Evolutionary conservation across 2,888 invertebrate genomes (phyloP).

Genomic region (Rhopalosiphum nymphaeae): DNA sequence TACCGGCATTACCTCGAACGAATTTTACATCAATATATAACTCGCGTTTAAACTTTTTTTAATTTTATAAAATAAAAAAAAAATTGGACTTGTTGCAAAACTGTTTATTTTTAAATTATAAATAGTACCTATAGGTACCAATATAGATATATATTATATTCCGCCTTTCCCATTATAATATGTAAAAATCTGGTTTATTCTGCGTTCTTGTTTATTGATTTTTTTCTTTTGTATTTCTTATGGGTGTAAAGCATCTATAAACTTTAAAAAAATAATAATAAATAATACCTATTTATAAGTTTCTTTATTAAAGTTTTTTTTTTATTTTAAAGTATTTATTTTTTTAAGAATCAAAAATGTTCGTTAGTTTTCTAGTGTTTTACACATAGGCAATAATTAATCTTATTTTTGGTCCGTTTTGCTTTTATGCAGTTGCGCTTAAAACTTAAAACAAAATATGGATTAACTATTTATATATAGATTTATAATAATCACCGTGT

Average conservation of each 20-base stretch:
- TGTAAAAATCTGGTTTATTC: neutral
- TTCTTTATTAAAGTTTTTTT: neutral
- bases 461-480: neutral
- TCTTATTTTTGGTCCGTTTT: neutral
- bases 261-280: neutral
- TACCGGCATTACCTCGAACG: neutral
- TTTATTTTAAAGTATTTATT: no score
- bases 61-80: neutral
- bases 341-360: neutral
- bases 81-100: neutral
- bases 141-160: neutral
- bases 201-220: neutral
- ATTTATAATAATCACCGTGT: neutral
- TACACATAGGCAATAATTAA: neutral
- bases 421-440: neutral
- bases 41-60: neutral
- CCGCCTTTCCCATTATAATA: neutral
- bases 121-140: neutral
- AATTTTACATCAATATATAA: constrained; percentile 29
- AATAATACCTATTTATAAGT: neutral
- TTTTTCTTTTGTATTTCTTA: neutral
- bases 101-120: neutral
- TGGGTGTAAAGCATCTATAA: neutral
- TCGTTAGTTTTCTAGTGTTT: neutral
- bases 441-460: neutral